These are phyloP conservation scores for Drosophila kurseongensis DNA, from an alignment of 1,140 invertebrate species.

Conservation along the genomic window DNA sequence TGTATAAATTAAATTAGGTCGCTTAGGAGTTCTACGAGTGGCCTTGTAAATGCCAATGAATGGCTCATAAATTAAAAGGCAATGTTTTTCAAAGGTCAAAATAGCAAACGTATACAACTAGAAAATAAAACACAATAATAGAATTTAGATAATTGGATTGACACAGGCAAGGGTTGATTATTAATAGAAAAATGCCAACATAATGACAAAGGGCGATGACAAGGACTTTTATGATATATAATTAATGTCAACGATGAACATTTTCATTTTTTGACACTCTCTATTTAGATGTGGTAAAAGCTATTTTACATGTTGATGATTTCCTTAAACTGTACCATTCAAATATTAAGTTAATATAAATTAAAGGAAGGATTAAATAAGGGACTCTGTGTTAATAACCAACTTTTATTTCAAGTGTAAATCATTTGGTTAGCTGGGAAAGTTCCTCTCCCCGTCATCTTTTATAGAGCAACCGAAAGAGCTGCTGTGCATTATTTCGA, in stretches of 20 bases:
- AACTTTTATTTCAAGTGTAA: neutral
- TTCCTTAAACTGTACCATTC: too few species aligned
- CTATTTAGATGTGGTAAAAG: too few species aligned
- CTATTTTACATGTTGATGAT: too few species aligned
- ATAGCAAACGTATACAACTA: neutral
- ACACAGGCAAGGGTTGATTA: neutral
- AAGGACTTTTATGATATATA: neutral
- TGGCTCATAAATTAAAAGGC: neutral
- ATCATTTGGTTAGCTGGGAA: neutral
- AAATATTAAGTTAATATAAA: too few species aligned
- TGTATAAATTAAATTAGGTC: conserved; percentile 22
- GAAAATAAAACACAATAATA: neutral
- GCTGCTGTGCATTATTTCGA: conserved; percentile 31
- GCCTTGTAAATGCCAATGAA: neutral
- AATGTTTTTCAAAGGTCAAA: neutral
- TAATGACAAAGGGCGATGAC: neutral
- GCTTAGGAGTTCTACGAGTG: neutral
- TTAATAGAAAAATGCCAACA: neutral
- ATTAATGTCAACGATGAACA: neutral
- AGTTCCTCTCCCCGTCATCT: neutral
- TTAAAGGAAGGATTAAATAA: too few species aligned
- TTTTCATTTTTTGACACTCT: too few species aligned
- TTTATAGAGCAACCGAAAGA: conserved; percentile 1
- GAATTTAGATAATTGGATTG: neutral
- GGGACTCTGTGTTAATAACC: neutral